Evolutionary conservation across 2,797 vertebrate species (phyloP).

Genomic region (Masticophis lateralis): DNA sequence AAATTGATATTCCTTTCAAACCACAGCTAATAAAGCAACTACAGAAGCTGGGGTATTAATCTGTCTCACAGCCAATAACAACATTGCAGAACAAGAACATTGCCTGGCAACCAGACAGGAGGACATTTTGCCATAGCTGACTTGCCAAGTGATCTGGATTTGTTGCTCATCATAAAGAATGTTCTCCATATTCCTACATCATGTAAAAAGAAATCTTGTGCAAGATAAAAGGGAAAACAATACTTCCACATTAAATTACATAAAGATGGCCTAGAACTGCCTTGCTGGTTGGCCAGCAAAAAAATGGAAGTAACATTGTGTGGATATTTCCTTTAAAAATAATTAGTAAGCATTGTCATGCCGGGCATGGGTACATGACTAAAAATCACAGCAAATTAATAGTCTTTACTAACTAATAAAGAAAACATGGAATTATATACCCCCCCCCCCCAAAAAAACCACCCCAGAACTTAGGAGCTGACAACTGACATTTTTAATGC

Average conservation of each 20-base stretch:
- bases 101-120: conserved; percentile 10
- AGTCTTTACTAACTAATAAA: background rate
- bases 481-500: background rate
- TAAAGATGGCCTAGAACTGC: background rate
- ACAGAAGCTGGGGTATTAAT: background rate
- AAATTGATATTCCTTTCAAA: background rate
- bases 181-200: background rate
- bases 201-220: background rate
- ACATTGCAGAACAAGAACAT: background rate
- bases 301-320: background rate
- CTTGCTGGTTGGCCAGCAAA: background rate
- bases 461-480: background rate
- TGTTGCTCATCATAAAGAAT: background rate
- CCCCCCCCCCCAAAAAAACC: too few relatives aligned
- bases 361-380: background rate
- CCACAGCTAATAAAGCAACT: background rate
- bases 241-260: background rate
- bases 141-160: background rate
- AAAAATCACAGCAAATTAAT: background rate
- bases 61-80: background rate
- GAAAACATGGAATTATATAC: background rate
- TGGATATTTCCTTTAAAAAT: background rate
- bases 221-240: background rate
- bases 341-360: background rate
- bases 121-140: background rate